Evolutionary conservation across 2,797 vertebrate species (phyloP), one percentile per base, ranked within the genome.

Genomic region (Linurgus olivaceus): DNA sequence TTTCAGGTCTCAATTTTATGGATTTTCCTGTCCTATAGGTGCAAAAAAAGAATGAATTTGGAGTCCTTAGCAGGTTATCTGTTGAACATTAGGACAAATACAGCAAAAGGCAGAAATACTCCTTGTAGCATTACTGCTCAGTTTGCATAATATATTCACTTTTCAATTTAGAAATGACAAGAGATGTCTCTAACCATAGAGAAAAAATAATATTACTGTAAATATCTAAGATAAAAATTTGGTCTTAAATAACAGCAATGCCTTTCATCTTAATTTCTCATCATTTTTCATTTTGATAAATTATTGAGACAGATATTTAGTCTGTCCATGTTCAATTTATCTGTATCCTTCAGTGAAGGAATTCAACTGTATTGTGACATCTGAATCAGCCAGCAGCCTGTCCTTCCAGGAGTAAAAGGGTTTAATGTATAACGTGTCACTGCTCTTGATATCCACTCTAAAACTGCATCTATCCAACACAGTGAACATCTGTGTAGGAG

Each of bases 291-390:
- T 67, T 91, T 62, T 55, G 54, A 90, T 73, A 45, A 72, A 62
- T 77, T 76, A 38, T 75, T 86, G 78, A 75, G 48, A 65, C 21
- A 95, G 47, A n/a, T 91, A 65, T 90, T 95, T 90, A 81, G 89
- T 93, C 68, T 92, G 55, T 52, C 68, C 57, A 33, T 47, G 20
- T 58, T 88, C 13, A 54, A 57, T 38, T 81, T 89, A 59, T 51
- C 74, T 63, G 50, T 94, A 87, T 71, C 40, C 50, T 90, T 72
- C 95, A 95, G 86, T 84, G 23, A 94, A 94, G 89, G 35, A 88
- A 78, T 86, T 93, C 68, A 74, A 38, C 92, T 89, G 67, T 78
- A 51, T 45, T 58, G 17, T 58, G 33, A 50, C 20, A 18, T 17
- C 17, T 75, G 42, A 38, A 87, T 52, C 24, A 59, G 19, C 14